Evolutionary conservation across 2,113 vertebrate genomes (phyloP).

Genomic region (Anoura caudifer): DNA sequence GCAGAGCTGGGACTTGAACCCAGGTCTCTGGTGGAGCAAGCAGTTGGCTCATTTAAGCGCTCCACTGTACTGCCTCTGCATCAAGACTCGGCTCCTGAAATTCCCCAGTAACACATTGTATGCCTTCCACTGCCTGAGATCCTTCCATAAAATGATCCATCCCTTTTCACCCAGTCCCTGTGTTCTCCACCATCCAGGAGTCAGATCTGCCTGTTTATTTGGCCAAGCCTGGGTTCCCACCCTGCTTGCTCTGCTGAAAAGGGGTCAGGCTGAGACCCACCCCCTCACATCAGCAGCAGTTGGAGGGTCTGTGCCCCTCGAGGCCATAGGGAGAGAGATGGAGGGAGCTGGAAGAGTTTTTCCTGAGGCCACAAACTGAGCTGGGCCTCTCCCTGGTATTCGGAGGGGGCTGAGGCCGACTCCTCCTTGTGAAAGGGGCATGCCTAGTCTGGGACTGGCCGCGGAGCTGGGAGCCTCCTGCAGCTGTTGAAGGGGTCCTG

Average conservation of each 20-base stretch:
- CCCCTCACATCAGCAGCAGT: not conserved
- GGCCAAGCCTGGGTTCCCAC: not conserved
- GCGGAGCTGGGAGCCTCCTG: not conserved
- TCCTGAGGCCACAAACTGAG: not conserved
- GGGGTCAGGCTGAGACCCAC: not conserved
- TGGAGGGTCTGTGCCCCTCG: not conserved
- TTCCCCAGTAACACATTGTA: not conserved
- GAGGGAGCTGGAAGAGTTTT: not conserved
- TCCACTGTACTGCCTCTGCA: not conserved
- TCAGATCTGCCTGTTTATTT: not conserved
- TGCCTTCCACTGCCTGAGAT: not conserved
- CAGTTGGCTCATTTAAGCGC: not conserved
- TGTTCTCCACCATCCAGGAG: not conserved
- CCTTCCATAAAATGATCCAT: not conserved
- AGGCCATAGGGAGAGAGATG: not conserved
- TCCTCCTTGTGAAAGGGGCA: not conserved
- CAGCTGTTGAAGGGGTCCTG: not conserved
- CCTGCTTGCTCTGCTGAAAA: not conserved
- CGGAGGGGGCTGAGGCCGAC: not conserved
- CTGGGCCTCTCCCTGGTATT: not conserved
- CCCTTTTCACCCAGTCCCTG: not conserved
- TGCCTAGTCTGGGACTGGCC: fast-evolving
- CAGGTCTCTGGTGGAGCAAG: not conserved
- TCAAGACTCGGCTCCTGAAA: not conserved
- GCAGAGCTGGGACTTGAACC: not conserved